Percentiles rank a stretch among this genome's conserved stretches.
These are phyloP conservation scores for Flexamia atlantica DNA, from an alignment of 2,888 invertebrate species.

Conservation along the genomic window DNA sequence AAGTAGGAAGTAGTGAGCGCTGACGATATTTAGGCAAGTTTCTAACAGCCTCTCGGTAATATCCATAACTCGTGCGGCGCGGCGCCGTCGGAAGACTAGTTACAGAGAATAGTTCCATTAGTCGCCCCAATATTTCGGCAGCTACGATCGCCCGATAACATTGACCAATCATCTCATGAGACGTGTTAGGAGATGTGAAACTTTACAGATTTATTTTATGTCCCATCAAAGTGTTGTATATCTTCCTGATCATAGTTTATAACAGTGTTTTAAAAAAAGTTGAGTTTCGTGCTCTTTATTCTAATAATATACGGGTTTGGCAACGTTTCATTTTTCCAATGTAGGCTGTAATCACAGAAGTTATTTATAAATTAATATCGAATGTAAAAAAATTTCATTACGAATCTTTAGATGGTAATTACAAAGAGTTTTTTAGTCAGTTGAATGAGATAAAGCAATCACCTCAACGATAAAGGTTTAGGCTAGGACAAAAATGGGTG, in stretches of 20 bases:
- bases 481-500: too few relatives aligned
- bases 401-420: too few relatives aligned
- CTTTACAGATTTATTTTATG: not conserved
- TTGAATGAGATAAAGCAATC: too few relatives aligned
- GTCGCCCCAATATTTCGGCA: constrained; percentile 15
- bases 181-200: not conserved
- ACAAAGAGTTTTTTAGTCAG: too few relatives aligned
- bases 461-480: too few relatives aligned
- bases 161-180: not conserved
- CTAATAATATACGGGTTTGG: not conserved
- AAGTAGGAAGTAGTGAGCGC: constrained; percentile 16
- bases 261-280: not conserved
- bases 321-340: not conserved
- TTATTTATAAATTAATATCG: too few relatives aligned
- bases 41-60: constrained; percentile 11
- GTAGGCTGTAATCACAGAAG: too few relatives aligned
- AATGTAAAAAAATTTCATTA: too few relatives aligned
- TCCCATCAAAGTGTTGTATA: not conserved
- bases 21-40: constrained; percentile 1
- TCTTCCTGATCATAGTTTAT: not conserved
- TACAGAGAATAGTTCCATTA: constrained; percentile 31
- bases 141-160: not conserved
- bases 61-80: constrained; percentile 6
- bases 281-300: not conserved
- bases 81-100: not conserved